A percentile compares a stretch with the other conserved stretches of the same genome.
Evolutionary conservation across 2,797 vertebrate species (phyloP).

Genomic region (Orientallactaga sibirica): DNA sequence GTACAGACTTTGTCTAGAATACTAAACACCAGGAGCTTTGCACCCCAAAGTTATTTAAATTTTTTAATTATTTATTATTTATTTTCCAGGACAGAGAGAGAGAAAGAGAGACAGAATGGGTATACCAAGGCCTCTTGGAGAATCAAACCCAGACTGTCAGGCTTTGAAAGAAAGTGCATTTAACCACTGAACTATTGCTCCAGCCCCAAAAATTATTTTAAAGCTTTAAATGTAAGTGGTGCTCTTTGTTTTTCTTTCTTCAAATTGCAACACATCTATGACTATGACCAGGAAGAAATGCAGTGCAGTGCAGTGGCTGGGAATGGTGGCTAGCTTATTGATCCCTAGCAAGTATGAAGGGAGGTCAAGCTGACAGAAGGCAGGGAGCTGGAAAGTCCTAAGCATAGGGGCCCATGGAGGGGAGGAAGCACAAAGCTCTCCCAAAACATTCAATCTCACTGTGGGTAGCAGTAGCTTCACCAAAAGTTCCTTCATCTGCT

Average conservation of each 20-base stretch:
- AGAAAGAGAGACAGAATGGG: too few species aligned
- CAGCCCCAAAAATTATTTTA: neutral
- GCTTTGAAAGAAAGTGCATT: too few species aligned
- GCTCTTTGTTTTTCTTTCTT: neutral
- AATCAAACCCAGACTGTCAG: too few species aligned
- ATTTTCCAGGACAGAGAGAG: too few species aligned
- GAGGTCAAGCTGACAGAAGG: too few species aligned
- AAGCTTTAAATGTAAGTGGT: neutral
- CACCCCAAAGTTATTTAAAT: neutral
- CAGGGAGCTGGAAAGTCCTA: neutral
- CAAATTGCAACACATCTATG: neutral
- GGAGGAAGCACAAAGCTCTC: too few species aligned
- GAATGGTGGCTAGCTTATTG: neutral
- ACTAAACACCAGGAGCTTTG: neutral
- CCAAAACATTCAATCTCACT: neutral
- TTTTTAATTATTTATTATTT: too few species aligned
- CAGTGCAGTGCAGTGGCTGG: too few species aligned
- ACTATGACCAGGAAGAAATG: neutral
- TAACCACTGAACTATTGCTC: too few species aligned
- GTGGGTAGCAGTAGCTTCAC: neutral
- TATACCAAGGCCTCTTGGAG: too few species aligned
- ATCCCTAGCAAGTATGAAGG: neutral
- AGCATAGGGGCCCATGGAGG: neutral
- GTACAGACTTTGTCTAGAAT: neutral
- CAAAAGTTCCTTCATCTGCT: neutral